Percentiles rank a stretch among this genome's conserved stretches.
Conservation (phyloP, 2,888 invertebrate genomes). For the Malthinus seriepunctatus region DNA sequence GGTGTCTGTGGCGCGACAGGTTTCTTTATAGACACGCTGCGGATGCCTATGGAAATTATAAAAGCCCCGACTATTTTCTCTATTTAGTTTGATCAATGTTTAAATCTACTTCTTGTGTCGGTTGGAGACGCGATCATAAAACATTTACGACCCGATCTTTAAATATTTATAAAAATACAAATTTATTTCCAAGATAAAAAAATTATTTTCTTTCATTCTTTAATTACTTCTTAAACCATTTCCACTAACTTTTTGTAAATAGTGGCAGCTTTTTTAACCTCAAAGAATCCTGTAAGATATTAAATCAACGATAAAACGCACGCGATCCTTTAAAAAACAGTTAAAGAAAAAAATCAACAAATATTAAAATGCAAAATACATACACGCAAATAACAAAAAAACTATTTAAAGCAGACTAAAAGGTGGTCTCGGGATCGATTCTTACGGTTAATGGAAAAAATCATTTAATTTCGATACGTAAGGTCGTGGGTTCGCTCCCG, state of each 20-base stretch:
- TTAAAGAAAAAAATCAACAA: neutral
- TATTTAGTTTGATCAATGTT: conserved; percentile 1
- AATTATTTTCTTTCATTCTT: neutral
- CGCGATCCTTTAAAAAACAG: neutral
- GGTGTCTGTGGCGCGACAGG: conserved; percentile 49
- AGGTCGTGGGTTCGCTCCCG: no score
- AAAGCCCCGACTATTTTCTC: conserved; percentile 12
- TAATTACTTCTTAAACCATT: conserved; percentile 5
- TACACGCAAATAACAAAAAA: conserved; percentile 2
- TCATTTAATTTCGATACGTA: no score
- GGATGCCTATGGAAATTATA: conserved; percentile 37
- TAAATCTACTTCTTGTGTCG: neutral
- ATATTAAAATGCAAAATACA: conserved; percentile 2
- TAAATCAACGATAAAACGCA: neutral
- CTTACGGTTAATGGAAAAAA: no score
- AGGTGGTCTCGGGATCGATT: no score
- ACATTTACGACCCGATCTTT: neutral
- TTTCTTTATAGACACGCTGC: conserved; percentile 49
- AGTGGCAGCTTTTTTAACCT: neutral
- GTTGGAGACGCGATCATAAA: neutral
- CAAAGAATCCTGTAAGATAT: neutral
- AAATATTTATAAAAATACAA: conserved; percentile 1
- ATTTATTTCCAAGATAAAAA: neutral
- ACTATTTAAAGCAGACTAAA: no score
- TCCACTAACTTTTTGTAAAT: neutral